Evolutionary conservation across 2,797 vertebrate species (phyloP), one percentile per base, ranked within the genome.

Genomic region (Sebastes vulpes): DNA sequence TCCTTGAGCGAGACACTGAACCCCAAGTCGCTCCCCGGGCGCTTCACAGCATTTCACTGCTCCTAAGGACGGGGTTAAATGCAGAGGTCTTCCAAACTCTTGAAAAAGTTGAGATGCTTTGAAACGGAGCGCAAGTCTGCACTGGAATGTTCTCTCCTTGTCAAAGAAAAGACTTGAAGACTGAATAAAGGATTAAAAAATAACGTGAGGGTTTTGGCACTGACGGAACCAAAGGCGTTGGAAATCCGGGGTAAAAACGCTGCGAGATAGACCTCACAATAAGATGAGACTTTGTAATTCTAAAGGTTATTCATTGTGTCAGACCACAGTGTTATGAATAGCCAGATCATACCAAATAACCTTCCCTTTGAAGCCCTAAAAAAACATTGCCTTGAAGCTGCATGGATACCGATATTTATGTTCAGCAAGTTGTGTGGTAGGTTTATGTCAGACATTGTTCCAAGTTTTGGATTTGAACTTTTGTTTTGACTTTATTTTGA

Each of bases 381-480:
- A 79, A 84, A 84, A 69, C 61, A 64, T 4, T 69, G 48, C 79
- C 79, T 60, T 29, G 12, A 29, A 77, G 81, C 61, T 65, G 58
- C 38, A 16, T 46, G 16, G 75, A 82, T 79, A 52, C 54, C 31
- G 48, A 38, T 68, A 69, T 77, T 52, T 69, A 58, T 66, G 66
- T 73, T 25, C 11, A 25, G 25, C 21, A 65, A 32, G 68, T 50
- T 63, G 9, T 65, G 74, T 64, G 57, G 70, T 38, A 65, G 48
- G 60, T 74, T 79, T 26, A 65, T 38, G 65, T 38, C 83, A 81
- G 56, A 81, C 61, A 46, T 64, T 79, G 84, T 84, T 87, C 46
- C 68, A 73, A 72, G 46, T 75, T 71, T 85, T 60, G 29, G 68
- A 73, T 82, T 83, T 87, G 83, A 91, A 92, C 89, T 89, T 89